Evolutionary conservation across 1,140 invertebrate species (phyloP), one percentile per base, ranked within the genome.

Genomic region (Matsumurasca onukii): DNA sequence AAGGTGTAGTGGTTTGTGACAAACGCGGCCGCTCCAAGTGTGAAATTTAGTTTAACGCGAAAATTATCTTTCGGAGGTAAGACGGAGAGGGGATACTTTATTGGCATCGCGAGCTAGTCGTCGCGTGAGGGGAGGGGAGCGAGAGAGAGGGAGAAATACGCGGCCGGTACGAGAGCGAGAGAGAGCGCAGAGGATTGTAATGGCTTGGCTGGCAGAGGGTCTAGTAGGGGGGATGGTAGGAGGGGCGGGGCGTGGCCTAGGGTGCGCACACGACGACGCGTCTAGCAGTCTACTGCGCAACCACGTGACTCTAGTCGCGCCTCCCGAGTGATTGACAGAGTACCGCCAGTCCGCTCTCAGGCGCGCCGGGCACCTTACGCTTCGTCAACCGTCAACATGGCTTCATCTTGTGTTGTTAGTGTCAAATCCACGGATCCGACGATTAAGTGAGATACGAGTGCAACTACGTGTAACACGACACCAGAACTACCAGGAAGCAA

Each of bases 31-130:
- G 49, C 17, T 5, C 49, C 49, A 29, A 63, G 59, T 63, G 59
- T 63, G 59, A 63, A 63, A 63, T 63, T 63, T 63, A 63, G 59
- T 63, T 63, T 29, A 63, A 63, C 59, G 59, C 59, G 59, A 63
- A 63, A 63, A 63, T 63, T 63, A 63, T 63, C 29, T 29, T 63
- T 31, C 30, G 27, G 29, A 31, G 59, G 27, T 31, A 63, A 63
- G 59, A 63, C 59, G 59, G 31, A 31, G 59, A 63, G 59, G 59
- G 59, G 59, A 63, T 63, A 31, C 59, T 63, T 63, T 63, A 63
- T 63, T 29, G 59, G 59, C 59, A 63, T 29, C 59, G 29, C 27
- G 1, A 63, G 27, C 27, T 63, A n/a, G n/a, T n/a, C n/a, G n/a
- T n/a, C n/a, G n/a, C n/a, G 29, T 31, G 20, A 29, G 59, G 29